Evolutionary conservation across 1,140 invertebrate genomes (phyloP).

Genomic region (Heliconius eleuchia): DNA sequence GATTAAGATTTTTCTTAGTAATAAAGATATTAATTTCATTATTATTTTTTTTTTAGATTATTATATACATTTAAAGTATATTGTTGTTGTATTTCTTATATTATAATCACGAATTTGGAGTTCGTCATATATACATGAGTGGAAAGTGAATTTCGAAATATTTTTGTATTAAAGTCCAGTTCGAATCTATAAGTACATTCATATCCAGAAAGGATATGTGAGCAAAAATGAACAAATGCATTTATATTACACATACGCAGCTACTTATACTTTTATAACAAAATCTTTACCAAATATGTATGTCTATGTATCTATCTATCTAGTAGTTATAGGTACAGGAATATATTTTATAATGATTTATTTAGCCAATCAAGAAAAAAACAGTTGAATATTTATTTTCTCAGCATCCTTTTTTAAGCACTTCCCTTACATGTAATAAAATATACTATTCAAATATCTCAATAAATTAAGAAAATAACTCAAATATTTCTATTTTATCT

Average conservation of each 20-base stretch:
- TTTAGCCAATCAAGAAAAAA: too few species aligned
- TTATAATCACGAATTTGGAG: too few species aligned
- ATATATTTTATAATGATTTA: too few species aligned
- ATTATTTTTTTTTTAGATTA: too few species aligned
- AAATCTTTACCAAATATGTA: too few species aligned
- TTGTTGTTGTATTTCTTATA: too few species aligned
- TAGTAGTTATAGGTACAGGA: too few species aligned
- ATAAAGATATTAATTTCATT: background rate
- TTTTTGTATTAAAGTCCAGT: background rate
- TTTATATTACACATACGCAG: background rate
- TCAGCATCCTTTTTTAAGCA: background rate
- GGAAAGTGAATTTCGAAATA: background rate
- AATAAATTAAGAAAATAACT: background rate
- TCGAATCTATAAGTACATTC: too few species aligned
- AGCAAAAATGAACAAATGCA: background rate
- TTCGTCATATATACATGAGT: too few species aligned
- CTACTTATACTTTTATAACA: too few species aligned
- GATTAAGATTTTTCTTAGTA: background rate
- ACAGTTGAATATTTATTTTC: background rate
- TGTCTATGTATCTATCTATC: too few species aligned
- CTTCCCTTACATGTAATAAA: background rate
- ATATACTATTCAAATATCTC: background rate
- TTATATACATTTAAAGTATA: too few species aligned
- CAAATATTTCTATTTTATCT: slow-evolving; percentile 25
- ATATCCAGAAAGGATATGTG: background rate